Conservation (phyloP, 2,113 vertebrate genomes). For the Xiphophorus maculatus region DNA sequence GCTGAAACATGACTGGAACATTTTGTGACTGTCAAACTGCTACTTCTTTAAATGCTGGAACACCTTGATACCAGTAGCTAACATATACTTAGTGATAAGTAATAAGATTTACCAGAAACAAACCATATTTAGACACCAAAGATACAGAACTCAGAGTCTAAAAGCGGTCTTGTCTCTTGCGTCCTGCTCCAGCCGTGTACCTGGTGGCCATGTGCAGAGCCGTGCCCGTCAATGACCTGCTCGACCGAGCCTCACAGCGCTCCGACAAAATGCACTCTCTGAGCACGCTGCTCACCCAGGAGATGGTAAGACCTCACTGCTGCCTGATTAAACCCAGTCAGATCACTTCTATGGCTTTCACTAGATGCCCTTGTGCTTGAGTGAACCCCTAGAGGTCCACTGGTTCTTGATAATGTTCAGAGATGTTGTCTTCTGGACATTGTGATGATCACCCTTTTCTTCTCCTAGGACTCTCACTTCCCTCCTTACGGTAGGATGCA, state of each 20-base stretch:
- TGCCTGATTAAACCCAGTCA: background rate
- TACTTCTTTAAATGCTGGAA: too few relatives aligned
- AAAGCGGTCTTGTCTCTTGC: background rate
- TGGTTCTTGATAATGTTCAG: background rate
- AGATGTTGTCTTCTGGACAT: background rate
- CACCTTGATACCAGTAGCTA: too few relatives aligned
- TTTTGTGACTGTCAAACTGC: too few relatives aligned
- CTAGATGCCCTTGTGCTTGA: background rate
- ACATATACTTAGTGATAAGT: background rate
- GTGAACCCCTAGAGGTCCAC: too few relatives aligned
- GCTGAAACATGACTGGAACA: too few relatives aligned
- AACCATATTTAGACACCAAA: background rate
- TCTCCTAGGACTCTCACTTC: conserved; percentile 74
- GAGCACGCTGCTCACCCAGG: conserved; percentile 73
- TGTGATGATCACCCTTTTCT: background rate
- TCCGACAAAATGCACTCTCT: conserved; percentile 81
- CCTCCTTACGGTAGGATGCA: conserved; percentile 61
- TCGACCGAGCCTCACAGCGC: conserved; percentile 78
- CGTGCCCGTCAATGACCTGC: conserved; percentile 72
- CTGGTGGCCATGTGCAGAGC: conserved; percentile 45
- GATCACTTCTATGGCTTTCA: background rate
- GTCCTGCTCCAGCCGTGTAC: conserved; percentile 40
- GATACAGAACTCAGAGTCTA: too few relatives aligned
- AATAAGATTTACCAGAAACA: background rate
- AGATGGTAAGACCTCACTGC: conserved; percentile 70